These are phyloP conservation scores for Netelia melanura DNA, from an alignment of 2,888 invertebrate species.

Conservation along the genomic window DNA sequence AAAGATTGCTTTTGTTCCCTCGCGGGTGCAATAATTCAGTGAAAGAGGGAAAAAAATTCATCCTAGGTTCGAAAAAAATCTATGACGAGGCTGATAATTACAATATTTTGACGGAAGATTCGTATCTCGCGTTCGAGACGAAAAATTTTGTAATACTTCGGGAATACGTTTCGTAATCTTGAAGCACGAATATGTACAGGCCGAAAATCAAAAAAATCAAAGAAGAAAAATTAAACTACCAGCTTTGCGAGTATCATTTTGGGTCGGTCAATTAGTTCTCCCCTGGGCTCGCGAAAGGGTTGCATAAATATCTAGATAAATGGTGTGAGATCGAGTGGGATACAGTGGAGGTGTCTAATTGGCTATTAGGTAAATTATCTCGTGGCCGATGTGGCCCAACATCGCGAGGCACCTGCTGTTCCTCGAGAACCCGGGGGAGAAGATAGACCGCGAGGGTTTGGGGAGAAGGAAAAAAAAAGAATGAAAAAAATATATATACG, in stretches of 20 bases:
- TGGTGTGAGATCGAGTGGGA: slow-evolving; percentile 66
- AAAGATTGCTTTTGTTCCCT: slow-evolving; percentile 4
- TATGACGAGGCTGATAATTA: neutral
- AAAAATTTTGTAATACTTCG: slow-evolving; percentile 21
- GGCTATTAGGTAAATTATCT: slow-evolving; percentile 72
- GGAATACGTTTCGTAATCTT: slow-evolving; percentile 19
- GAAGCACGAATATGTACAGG: slow-evolving; percentile 14
- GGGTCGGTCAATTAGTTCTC: slow-evolving; percentile 63
- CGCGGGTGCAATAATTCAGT: too few relatives aligned
- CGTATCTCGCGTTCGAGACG: neutral
- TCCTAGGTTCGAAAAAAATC: neutral
- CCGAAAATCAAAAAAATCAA: neutral
- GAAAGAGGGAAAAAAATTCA: neutral
- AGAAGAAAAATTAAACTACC: slow-evolving; percentile 20
- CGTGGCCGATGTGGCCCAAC: slow-evolving; percentile 65
- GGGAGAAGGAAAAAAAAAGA: slow-evolving; percentile 29
- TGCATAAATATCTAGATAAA: slow-evolving; percentile 70
- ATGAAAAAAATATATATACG: slow-evolving; percentile 28
- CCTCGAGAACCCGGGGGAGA: slow-evolving; percentile 46
- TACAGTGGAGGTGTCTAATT: slow-evolving; percentile 71
- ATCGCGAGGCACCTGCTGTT: slow-evolving; percentile 67
- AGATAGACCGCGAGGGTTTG: slow-evolving; percentile 47
- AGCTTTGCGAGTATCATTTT: slow-evolving; percentile 33
- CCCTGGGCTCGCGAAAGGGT: slow-evolving; percentile 56
- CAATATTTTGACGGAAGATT: neutral